phyloP scores from a whole-genome alignment of 2,888 invertebrate species.

The Aspidiotus rigidus region DNA sequence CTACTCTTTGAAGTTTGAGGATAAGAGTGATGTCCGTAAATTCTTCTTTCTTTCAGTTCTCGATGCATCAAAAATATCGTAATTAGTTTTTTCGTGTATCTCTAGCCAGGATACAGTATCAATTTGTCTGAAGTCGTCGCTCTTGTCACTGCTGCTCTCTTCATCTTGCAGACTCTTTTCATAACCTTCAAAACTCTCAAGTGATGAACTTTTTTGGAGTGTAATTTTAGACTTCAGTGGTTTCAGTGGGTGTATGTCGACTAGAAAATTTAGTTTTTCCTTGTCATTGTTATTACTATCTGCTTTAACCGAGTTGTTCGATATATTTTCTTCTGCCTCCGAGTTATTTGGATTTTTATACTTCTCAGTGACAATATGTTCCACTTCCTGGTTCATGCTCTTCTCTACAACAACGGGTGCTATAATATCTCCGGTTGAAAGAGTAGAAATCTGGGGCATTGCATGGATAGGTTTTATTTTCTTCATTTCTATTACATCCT shows the following conservation, averaged over 20 bases:
- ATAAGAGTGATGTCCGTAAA: no score
- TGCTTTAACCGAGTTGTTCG: not conserved
- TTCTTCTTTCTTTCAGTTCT: no score
- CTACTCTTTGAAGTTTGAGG: no score
- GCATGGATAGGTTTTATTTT: not conserved
- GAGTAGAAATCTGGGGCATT: not conserved
- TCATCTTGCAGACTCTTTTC: not conserved
- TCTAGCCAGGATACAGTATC: slow-evolving; percentile 27
- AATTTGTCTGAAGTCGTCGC: slow-evolving; percentile 1
- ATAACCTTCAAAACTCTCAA: slow-evolving; percentile 5
- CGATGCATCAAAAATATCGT: not conserved
- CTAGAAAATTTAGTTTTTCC: not conserved
- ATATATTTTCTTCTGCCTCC: no score
- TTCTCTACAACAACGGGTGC: not conserved
- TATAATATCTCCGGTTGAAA: not conserved
- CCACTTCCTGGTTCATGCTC: not conserved
- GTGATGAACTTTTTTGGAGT: no score
- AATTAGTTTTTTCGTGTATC: slow-evolving; percentile 24
- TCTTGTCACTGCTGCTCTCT: slow-evolving; percentile 16
- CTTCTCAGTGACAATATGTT: not conserved
- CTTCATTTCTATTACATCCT: not conserved
- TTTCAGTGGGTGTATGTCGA: not conserved
- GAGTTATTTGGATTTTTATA: not conserved
- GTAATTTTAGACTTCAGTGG: no score
- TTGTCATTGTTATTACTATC: slow-evolving; percentile 5